Conservation (phyloP, 1,140 invertebrate species). For the Adoxophyes honmai region DNA sequence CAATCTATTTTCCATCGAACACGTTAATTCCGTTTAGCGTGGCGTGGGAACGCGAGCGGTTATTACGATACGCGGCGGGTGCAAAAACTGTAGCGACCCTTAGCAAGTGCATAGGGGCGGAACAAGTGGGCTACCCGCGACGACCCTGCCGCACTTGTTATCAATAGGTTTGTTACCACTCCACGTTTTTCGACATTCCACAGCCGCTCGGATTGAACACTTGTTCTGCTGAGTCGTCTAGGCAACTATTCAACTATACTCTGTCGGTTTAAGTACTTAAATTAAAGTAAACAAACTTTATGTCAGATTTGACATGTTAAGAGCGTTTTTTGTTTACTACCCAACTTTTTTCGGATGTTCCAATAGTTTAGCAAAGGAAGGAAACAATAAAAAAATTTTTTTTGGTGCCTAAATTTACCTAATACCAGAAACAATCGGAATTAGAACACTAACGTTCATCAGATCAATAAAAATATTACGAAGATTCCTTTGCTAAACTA, state of each 20-base stretch:
- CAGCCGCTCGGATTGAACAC: background rate
- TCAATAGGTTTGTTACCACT: slow-evolving; percentile 3
- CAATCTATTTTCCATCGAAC: slow-evolving; percentile 33
- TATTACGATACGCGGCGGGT: slow-evolving; percentile 48
- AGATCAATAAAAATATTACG: no score
- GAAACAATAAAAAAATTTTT: background rate
- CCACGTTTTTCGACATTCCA: slow-evolving; percentile 7
- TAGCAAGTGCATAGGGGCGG: slow-evolving; percentile 68
- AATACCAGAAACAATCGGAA: no score
- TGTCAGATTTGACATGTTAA: no score
- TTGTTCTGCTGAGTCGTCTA: slow-evolving; percentile 3
- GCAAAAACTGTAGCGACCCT: slow-evolving; percentile 65
- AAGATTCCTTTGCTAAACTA: no score
- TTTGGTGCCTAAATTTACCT: slow-evolving; percentile 9
- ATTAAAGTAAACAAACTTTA: no score
- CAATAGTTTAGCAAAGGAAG: no score
- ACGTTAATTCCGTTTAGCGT: slow-evolving; percentile 34
- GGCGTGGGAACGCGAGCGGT: slow-evolving; percentile 56
- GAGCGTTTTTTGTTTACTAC: no score
- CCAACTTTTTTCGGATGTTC: no score
- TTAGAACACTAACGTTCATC: no score
- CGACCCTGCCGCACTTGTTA: slow-evolving; percentile 9
- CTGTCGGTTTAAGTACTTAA: no score
- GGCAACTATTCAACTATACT: background rate
- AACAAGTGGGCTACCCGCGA: slow-evolving; percentile 51